These are phyloP conservation scores for Forficula auricularia DNA, from an alignment of 1,140 invertebrate genomes.

Conservation along the genomic window DNA sequence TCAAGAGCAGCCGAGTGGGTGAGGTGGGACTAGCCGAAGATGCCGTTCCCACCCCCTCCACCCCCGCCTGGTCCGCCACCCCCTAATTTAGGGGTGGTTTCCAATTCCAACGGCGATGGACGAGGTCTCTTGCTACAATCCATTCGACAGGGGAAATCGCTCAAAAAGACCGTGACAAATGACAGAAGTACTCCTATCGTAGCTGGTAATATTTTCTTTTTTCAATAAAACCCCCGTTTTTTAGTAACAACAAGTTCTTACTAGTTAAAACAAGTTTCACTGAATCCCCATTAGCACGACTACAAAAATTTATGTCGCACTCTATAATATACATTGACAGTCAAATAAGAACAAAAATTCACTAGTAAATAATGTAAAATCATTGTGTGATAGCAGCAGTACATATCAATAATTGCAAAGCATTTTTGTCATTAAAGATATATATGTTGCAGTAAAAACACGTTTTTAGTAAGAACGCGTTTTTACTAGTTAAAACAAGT, in stretches of 20 bases:
- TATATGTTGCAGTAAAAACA: no score
- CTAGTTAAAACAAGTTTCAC: no score
- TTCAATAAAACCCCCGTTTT: slow-evolving; percentile 9
- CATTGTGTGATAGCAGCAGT: no score
- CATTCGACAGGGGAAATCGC: slow-evolving; percentile 58
- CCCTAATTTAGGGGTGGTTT: slow-evolving; percentile 14
- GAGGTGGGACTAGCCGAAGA: slow-evolving; percentile 9
- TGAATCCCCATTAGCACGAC: no score
- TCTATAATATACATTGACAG: no score
- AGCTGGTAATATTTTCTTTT: slow-evolving; percentile 43
- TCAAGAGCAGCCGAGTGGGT: not conserved
- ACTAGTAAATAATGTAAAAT: no score
- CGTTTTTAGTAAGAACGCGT: no score
- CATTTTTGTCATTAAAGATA: no score
- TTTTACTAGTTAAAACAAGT: no score
- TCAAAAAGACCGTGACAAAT: slow-evolving; percentile 75
- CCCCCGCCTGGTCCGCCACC: slow-evolving; percentile 29
- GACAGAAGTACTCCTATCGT: slow-evolving; percentile 71
- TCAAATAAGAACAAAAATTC: no score
- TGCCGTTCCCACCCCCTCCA: slow-evolving; percentile 31
- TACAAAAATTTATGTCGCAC: slow-evolving; percentile 17
- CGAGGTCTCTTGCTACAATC: slow-evolving; percentile 54
- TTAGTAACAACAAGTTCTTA: no score
- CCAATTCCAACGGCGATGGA: slow-evolving; percentile 30
- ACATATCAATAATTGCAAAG: no score